A percentile compares a stretch with the other conserved stretches of the same genome.
Conservation (phyloP, 2,113 vertebrate species). For the Neopipo cinnamomea region DNA sequence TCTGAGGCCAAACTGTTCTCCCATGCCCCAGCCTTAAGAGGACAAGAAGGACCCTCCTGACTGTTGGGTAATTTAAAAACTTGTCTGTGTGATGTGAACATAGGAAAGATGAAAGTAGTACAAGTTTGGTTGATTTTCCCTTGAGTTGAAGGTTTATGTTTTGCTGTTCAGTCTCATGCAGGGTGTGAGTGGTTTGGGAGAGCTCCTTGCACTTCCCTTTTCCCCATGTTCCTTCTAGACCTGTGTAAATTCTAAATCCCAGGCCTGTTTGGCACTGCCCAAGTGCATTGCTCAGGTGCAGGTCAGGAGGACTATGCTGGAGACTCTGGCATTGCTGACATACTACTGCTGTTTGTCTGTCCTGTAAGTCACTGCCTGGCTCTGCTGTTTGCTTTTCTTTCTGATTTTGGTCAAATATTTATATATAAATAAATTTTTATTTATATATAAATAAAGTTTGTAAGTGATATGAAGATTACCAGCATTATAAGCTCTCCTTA, state of each 20-base stretch:
- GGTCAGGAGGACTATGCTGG: not conserved
- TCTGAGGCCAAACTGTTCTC: not conserved
- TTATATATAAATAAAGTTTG: not conserved
- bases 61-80: not conserved
- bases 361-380: not conserved
- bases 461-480: not conserved
- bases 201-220: not conserved
- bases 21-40: not conserved
- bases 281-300: not conserved
- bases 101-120: not conserved
- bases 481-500: not conserved
- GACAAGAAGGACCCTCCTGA: not conserved
- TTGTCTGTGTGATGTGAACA: not conserved
- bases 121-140: not conserved
- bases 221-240: not conserved
- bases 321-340: not conserved
- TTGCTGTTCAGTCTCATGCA: not conserved
- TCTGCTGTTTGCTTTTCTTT: not conserved
- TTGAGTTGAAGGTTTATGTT: not conserved
- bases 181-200: not conserved
- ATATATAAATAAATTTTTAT: too few species aligned
- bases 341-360: rapidly evolving
- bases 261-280: not conserved
- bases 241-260: not conserved
- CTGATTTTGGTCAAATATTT: not conserved